Conservation (phyloP, 2,113 vertebrate species). For the Tamias sibiricus region DNA sequence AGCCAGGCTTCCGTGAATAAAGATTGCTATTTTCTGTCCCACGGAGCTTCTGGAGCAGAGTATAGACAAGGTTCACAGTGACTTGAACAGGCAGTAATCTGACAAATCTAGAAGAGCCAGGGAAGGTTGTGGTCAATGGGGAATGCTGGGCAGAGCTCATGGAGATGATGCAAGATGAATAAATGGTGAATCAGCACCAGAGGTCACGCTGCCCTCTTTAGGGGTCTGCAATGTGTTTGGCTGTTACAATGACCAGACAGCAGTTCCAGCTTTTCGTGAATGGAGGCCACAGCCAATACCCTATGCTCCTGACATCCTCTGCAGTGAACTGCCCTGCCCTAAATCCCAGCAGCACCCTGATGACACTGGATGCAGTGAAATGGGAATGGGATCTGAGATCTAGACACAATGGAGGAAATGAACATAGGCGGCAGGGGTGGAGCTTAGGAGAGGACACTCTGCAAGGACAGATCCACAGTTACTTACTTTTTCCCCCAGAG, state of each 20-base stretch:
- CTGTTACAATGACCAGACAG: neutral
- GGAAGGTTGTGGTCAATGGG: neutral
- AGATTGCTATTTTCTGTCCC: neutral
- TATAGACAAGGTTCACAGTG: neutral
- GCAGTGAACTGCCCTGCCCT: neutral
- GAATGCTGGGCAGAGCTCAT: neutral
- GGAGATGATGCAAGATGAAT: neutral
- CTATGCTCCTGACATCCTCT: neutral
- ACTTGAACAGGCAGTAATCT: neutral
- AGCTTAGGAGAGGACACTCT: neutral
- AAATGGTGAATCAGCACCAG: neutral
- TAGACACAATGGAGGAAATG: neutral
- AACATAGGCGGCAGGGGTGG: neutral
- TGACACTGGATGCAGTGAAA: neutral
- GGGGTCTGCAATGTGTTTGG: neutral
- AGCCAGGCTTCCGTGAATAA: neutral
- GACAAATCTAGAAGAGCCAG: neutral
- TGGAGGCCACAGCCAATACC: neutral
- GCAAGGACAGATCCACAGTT: neutral
- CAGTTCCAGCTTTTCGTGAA: neutral
- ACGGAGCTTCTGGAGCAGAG: fast-evolving
- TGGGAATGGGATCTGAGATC: neutral
- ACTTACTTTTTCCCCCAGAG: neutral
- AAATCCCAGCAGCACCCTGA: neutral
- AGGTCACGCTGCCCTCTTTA: neutral